phyloP scores from a whole-genome alignment of 2,888 invertebrate species.

The Ichneumoninae sp. region DNA sequence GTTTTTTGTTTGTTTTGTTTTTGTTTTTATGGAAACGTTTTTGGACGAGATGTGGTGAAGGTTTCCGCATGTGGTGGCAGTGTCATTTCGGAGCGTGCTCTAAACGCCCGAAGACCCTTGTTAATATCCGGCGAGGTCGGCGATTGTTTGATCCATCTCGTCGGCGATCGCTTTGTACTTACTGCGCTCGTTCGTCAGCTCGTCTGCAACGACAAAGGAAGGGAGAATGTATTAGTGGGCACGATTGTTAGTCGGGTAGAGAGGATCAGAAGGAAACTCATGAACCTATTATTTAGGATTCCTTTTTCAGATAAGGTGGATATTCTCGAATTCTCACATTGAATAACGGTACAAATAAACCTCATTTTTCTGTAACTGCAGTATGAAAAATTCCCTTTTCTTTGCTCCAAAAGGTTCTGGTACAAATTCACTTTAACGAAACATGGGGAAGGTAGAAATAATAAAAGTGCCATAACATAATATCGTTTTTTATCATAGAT shows the following conservation, averaged over 20 bases:
- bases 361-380: background rate
- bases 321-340: background rate
- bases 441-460: slow-evolving; percentile 11
- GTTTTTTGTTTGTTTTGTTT: slow-evolving; percentile 30
- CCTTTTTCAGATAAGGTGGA: background rate
- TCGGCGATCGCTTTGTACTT: slow-evolving; percentile 99
- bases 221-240: slow-evolving; percentile 74
- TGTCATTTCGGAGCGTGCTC: slow-evolving; percentile 70
- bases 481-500: slow-evolving; percentile 76
- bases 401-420: background rate
- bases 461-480: slow-evolving; percentile 21
- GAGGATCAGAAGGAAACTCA: slow-evolving; percentile 57
- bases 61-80: slow-evolving; percentile 71
- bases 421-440: background rate
- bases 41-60: slow-evolving; percentile 63
- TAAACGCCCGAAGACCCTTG: slow-evolving; percentile 83
- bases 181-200: slow-evolving; percentile 95
- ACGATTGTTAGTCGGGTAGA: slow-evolving; percentile 65
- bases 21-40: slow-evolving; percentile 44
- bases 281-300: slow-evolving; percentile 3
- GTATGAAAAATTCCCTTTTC: background rate
- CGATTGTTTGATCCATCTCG: slow-evolving; percentile 98
- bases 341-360: background rate
- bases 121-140: slow-evolving; percentile 96
- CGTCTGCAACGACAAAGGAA: slow-evolving; percentile 88